Base-by-base conservation (phyloP, 2,888 invertebrate species). In the Parnassius mnemosyne region DNA sequence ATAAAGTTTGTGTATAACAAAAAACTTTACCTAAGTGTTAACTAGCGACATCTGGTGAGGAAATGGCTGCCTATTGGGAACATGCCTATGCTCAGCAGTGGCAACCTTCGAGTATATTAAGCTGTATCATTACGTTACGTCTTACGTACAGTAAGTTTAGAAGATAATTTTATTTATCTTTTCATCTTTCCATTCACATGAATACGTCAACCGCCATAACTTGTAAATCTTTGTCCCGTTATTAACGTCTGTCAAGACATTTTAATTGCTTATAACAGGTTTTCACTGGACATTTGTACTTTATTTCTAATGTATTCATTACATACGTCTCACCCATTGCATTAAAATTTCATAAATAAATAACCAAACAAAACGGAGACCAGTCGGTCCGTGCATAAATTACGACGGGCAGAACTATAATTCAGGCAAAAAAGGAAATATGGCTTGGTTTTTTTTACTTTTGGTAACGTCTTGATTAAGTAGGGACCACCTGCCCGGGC, bases 391-490 rank as follows among this genome's bases (percentile, higher is more conserved):
- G 67, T 71, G 69, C 76, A 84, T 89, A 88, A 89, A 80, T 90
- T 83, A 84, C 69, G 73, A 70, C 73, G 78, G 80, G 80, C 82
- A 81, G 79, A 85, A 81, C 80, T 76, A 87, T 89, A 89, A 88
- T 81, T 89, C 87, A 89, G 78, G 71, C 80, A 84, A 84, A 85
- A 85, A 86, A 87, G 80, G 79, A 85, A 81, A 85, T 84, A 84
- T 85, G 78, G 83, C 78, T 79, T 68, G 78, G 79, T 83, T 83
- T 84, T 80, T n/a, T 87, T 85, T 83, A 78, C 80, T 85, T 88
- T 89, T 80, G 84, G 89, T 89, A 88, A 91, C 90, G 81, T 90
- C 91, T 91, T 91, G 90, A 91, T 91, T 91, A 91, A 91, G 87
- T 87, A 80, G 79, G 83, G 91, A 90, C 91, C 91, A 91, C 91